Base-by-base conservation (phyloP, 2,113 vertebrate genomes). In the Actenoides lindsayi region DNA sequence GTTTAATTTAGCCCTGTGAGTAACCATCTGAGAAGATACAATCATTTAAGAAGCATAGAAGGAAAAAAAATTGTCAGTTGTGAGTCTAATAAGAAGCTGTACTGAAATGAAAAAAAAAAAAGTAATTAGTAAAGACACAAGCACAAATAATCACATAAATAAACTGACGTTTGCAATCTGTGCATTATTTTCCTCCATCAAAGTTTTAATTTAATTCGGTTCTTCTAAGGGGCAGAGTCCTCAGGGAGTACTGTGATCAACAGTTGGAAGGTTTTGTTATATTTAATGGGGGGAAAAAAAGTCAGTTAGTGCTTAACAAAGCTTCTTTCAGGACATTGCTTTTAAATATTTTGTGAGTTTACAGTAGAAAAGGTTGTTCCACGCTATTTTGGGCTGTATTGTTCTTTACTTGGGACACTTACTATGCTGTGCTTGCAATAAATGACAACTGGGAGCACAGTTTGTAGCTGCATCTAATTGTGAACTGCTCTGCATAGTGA, bases 331-430 rank as follows among this genome's bases (percentile, higher is more conserved):
- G 48, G 50, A 42, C 10, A 2, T 6, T 23, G 53, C 46, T 90
- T 35, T 35, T 19, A 23, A 71, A 24, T 16, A 46, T 4, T 78
- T 37, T 68, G 5, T 54, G 13, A 42, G 35, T 57, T 50, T 28
- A 27, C 25, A 10, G 0, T 3, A 13, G 54, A 17, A 62, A 42
- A 59, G 37, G 18, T 21, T 5, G 20, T 69, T 79, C 44, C 20
- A 6, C 19, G 1, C 10, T 5, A 3, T 7, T 39, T 33, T 19
- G 81, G 56, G 39, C 33, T 3, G 1, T 23, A 1, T 2, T 74
- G 41, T 64, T 42, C 46, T 24, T 54, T 48, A 37, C 23, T 33
- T 0, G 17, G 67, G 53, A 14, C 10, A 8, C 6, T 33, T 51
- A 9, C 33, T n/a, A 1, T 20, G 53, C 76, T 80, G 54, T 48